Conservation (phyloP, 2,888 invertebrate genomes). For the Euzetes globulus region DNA sequence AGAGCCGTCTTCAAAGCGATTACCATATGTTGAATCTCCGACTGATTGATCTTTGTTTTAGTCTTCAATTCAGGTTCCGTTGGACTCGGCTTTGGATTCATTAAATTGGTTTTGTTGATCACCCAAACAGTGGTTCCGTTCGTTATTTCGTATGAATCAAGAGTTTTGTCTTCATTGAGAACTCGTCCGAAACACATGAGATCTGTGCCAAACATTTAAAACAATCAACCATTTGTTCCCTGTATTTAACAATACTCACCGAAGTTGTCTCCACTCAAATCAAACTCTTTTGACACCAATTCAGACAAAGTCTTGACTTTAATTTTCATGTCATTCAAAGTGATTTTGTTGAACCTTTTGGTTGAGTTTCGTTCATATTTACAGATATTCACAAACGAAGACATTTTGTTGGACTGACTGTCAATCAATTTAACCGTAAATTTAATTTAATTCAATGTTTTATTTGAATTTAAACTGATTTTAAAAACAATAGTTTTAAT, state of each 20-base stretch:
- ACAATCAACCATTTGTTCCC: too few species aligned
- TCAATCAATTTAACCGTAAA: neutral
- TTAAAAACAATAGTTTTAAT: neutral
- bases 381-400: constrained; percentile 5
- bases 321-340: neutral
- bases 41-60: constrained; percentile 35
- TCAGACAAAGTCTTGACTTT: constrained; percentile 3
- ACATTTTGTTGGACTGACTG: neutral
- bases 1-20: constrained; percentile 58
- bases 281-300: constrained; percentile 2
- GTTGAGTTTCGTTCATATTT: neutral
- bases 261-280: constrained; percentile 7
- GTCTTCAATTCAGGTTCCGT: too few species aligned
- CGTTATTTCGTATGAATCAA: constrained; percentile 58
- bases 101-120: constrained; percentile 46
- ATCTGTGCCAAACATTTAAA: constrained; percentile 54
- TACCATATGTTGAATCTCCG: constrained; percentile 54
- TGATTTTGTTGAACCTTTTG: neutral
- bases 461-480: neutral
- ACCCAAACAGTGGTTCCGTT: constrained; percentile 55
- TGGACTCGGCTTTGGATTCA: neutral
- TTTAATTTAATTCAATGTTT: neutral
- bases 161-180: constrained; percentile 57
- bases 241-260: neutral
- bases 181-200: constrained; percentile 64